phyloP scores from a whole-genome alignment of 2,797 vertebrate species.

The Hippocampus kuda region DNA sequence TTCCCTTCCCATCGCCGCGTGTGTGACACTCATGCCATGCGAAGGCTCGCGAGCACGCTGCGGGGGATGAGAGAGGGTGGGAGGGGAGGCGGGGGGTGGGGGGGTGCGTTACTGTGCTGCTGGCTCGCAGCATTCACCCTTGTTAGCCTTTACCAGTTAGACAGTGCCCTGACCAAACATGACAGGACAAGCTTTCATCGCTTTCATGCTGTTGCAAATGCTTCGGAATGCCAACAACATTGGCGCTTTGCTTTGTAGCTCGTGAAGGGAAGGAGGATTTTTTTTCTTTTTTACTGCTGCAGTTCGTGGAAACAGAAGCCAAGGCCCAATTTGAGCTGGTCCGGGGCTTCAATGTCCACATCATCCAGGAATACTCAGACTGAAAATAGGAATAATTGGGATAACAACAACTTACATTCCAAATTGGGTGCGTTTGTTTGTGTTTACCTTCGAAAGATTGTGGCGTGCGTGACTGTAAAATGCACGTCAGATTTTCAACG shows the following conservation, averaged over 20 bases:
- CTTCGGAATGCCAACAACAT: conserved; percentile 47
- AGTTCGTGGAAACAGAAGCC: background rate
- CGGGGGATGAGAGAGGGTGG: conserved; percentile 21
- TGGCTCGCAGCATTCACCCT: conserved; percentile 57
- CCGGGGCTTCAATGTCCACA: background rate
- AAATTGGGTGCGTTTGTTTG: background rate
- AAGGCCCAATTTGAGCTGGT: background rate
- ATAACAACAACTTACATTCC: too few species aligned
- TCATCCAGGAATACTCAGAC: too few species aligned
- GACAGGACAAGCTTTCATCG: conserved; percentile 64
- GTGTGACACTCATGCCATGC: conserved; percentile 58
- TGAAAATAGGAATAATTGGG: background rate
- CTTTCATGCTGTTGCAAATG: conserved; percentile 44
- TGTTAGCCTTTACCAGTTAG: conserved; percentile 65
- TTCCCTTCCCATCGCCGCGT: conserved; percentile 48
- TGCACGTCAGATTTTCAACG: too few species aligned
- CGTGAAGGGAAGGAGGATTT: conserved; percentile 44
- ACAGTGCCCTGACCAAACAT: conserved; percentile 65
- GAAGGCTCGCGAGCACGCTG: conserved; percentile 49
- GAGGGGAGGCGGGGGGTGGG: conserved; percentile 13
- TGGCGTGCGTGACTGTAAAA: too few species aligned
- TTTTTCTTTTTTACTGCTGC: conserved; percentile 10
- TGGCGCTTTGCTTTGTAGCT: conserved; percentile 50
- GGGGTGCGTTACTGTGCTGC: conserved; percentile 47
- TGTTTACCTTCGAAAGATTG: background rate